Percentiles rank a stretch among this genome's conserved stretches.
These are phyloP conservation scores for Listronotus oregonensis DNA, from an alignment of 1,140 invertebrate genomes.

Conservation along the genomic window DNA sequence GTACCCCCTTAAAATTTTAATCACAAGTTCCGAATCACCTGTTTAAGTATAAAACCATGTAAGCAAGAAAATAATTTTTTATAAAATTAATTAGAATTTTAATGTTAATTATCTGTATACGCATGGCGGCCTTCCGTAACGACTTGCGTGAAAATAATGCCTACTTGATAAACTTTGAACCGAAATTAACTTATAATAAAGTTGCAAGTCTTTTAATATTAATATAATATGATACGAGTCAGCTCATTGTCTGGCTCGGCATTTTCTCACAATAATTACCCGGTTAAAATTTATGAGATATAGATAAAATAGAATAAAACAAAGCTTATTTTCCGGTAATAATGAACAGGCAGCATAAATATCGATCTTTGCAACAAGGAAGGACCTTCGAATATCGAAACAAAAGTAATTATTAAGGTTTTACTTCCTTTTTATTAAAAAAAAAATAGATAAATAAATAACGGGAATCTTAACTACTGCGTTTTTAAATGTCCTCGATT, in stretches of 20 bases:
- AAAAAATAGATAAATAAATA: slow-evolving; percentile 23
- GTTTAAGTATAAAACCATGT: too few species aligned
- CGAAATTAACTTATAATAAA: slow-evolving; percentile 16
- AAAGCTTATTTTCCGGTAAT: not conserved
- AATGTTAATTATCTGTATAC: slow-evolving; percentile 19
- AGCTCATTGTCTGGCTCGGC: slow-evolving; percentile 1
- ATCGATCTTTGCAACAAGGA: slow-evolving; percentile 10
- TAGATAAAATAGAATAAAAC: slow-evolving; percentile 6
- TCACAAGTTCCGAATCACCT: too few species aligned
- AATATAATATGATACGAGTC: slow-evolving; percentile 1
- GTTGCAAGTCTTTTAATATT: slow-evolving; percentile 6
- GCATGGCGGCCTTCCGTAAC: slow-evolving; percentile 24
- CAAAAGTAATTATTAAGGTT: slow-evolving; percentile 17
- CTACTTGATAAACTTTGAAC: slow-evolving; percentile 32
- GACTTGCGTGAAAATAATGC: slow-evolving; percentile 25
- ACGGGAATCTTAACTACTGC: not conserved
- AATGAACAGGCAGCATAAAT: not conserved
- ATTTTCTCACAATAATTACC: slow-evolving; percentile 11
- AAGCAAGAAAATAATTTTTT: too few species aligned
- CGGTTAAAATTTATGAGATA: slow-evolving; percentile 2
- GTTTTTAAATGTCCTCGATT: too few species aligned
- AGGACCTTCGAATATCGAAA: slow-evolving; percentile 20
- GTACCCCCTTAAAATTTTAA: too few species aligned
- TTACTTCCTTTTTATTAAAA: slow-evolving; percentile 12
- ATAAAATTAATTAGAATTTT: slow-evolving; percentile 1